Conservation (phyloP, 2,797 vertebrate genomes). For the Coccyzus lansbergi region DNA sequence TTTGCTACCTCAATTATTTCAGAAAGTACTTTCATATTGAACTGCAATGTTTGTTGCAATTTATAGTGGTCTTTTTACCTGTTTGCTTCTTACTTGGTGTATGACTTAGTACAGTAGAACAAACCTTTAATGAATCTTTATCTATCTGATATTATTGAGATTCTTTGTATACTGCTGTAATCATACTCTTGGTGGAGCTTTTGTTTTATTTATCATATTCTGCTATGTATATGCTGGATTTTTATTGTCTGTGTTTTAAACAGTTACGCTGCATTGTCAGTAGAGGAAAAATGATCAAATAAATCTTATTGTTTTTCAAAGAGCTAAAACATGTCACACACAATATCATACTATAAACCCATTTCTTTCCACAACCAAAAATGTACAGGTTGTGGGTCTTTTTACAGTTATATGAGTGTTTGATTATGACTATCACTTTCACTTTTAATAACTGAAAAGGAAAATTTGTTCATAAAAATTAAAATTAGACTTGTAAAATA, state of each 20-base stretch:
- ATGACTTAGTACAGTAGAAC: background rate
- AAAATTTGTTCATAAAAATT: background rate
- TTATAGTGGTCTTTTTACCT: background rate
- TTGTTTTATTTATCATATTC: conserved; percentile 63
- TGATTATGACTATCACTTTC: background rate
- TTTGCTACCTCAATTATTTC: conserved; percentile 31
- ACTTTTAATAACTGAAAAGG: background rate
- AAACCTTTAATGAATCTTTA: conserved; percentile 22
- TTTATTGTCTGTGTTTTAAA: conserved; percentile 50
- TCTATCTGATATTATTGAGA: background rate
- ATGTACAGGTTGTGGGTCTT: background rate
- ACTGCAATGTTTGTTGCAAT: background rate
- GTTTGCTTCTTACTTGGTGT: background rate
- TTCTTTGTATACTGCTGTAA: conserved; percentile 10
- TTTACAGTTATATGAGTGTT: background rate
- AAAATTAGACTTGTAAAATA: background rate
- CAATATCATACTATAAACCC: background rate
- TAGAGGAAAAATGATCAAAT: conserved; percentile 44
- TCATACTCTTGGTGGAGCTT: conserved; percentile 63
- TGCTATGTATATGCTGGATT: background rate
- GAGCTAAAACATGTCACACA: background rate
- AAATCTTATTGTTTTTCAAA: conserved; percentile 45
- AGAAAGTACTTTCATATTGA: background rate
- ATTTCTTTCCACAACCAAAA: conserved; percentile 23
- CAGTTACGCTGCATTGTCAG: conserved; percentile 17